These are phyloP conservation scores for Osmoderma eremita DNA, from an alignment of 2,888 invertebrate genomes.

Conservation along the genomic window DNA sequence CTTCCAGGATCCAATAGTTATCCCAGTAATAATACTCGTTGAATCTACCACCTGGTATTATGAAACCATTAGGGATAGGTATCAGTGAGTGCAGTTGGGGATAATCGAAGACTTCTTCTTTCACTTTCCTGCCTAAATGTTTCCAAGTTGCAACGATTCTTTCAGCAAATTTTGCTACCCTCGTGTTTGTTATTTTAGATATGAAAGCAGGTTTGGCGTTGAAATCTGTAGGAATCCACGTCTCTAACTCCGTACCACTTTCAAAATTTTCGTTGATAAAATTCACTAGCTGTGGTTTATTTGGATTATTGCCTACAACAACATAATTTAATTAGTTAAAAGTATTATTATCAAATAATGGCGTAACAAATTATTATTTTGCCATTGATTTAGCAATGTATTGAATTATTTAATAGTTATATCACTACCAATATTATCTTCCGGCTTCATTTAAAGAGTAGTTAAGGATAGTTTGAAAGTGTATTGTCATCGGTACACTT, in stretches of 20 bases:
- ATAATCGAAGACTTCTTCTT: constrained; percentile 66
- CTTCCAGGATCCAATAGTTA: constrained; percentile 86
- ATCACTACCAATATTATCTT: no score
- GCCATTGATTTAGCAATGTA: not conserved
- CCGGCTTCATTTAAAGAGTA: no score
- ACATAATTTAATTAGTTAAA: not conserved
- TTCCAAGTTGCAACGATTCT: constrained; percentile 73
- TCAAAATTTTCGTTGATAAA: constrained; percentile 31
- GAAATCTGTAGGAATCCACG: constrained; percentile 71
- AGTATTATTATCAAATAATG: not conserved
- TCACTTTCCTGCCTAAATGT: constrained; percentile 71
- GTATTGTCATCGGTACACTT: no score
- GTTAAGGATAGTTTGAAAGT: no score
- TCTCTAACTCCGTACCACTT: constrained; percentile 63
- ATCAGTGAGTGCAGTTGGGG: constrained; percentile 60
- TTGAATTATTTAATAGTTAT: no score
- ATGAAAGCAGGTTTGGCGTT: constrained; percentile 71
- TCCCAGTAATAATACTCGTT: constrained; percentile 88
- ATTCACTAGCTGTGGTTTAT: constrained; percentile 55
- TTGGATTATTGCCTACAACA: constrained; percentile 43
- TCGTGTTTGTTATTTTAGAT: constrained; percentile 67
- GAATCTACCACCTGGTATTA: constrained; percentile 78
- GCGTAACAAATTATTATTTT: not conserved
- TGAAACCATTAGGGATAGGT: constrained; percentile 68
- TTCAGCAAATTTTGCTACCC: constrained; percentile 66